Evolutionary conservation across 2,113 vertebrate genomes (phyloP), one percentile per base, ranked within the genome.

Genomic region (Mystacornis crossleyi): DNA sequence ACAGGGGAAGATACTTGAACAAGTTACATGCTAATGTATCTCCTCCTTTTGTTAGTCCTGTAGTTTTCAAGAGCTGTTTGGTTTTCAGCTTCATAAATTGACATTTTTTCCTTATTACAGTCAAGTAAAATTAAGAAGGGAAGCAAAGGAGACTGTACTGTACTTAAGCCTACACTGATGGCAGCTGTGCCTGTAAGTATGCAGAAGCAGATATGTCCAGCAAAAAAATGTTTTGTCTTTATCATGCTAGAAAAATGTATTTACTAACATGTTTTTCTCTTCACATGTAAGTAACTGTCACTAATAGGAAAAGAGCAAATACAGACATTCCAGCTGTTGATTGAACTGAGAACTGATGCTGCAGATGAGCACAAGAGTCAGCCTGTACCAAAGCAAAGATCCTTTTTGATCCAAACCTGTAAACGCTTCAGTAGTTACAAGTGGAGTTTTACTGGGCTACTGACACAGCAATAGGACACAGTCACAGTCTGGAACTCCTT

Each of bases 71-170:
- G 29, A 65, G 20, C 23, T 66, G 17, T 43, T 57, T 72, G 2
- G 1, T 81, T 64, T 72, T 87, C 38, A 73, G 33, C 38, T 79
- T 90, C 14, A 40, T 91, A 29, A 82, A 71, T 60, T 72, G 36
- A 62, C 26, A 3, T 33, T 45, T 85, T 96, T 81, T 90, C 36
- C 18, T 53, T 90, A 33, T 97, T 97, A 16, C 96, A 99, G 98
- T 98, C 98, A 71, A 99, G 98, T 95, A 98, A 98, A 97, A 99
- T 99, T 90, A 99, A 99, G 93, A 99, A 98, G 69, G 98, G 98
- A 93, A 99, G 98, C 97, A 98, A 98, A 97, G 98, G 98, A 65
- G 98, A 99, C 64, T 98, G 98, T 58, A 96, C 96, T 69, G 97
- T 98, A 31, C 97, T 99, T 42, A 99, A 97, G 64, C 98, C 98